A percentile compares a stretch with the other conserved stretches of the same genome.
Conservation (phyloP, 2,113 vertebrate species). For the Oreocharis arfaki region DNA sequence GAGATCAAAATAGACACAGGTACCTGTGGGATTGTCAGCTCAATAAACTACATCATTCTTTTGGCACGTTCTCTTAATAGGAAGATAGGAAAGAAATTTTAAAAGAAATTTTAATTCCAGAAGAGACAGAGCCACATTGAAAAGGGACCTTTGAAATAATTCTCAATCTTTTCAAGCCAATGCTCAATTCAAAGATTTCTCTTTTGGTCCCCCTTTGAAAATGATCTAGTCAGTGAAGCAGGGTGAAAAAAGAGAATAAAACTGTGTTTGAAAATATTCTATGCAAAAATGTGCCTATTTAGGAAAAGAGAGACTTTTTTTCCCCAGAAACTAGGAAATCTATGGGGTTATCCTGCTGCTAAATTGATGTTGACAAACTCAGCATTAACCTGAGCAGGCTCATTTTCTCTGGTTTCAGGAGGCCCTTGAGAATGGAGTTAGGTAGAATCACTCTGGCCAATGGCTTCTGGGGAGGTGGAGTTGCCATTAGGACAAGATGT, state of each 20-base stretch:
- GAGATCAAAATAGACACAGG: neutral
- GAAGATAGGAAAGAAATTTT: neutral
- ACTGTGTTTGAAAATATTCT: neutral
- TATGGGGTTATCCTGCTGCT: neutral
- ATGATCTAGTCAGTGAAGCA: neutral
- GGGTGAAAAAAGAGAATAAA: neutral
- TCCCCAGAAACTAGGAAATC: neutral
- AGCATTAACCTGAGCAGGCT: accelerated
- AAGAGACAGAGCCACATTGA: neutral
- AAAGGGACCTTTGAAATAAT: neutral
- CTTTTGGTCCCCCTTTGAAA: neutral
- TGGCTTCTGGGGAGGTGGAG: neutral
- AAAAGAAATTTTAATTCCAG: neutral
- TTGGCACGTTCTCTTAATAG: neutral
- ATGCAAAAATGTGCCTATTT: neutral
- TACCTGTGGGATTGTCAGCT: neutral
- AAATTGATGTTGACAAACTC: neutral
- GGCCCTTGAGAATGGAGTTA: neutral
- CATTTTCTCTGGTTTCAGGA: neutral
- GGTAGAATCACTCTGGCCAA: neutral
- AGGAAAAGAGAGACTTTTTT: neutral
- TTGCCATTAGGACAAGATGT: neutral
- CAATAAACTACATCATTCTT: neutral
- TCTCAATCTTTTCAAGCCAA: neutral
- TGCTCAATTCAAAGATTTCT: neutral